Percentiles rank a stretch among this genome's conserved stretches.
Conservation (phyloP, 2,797 vertebrate genomes). For the Ptychadena robeensis region DNA sequence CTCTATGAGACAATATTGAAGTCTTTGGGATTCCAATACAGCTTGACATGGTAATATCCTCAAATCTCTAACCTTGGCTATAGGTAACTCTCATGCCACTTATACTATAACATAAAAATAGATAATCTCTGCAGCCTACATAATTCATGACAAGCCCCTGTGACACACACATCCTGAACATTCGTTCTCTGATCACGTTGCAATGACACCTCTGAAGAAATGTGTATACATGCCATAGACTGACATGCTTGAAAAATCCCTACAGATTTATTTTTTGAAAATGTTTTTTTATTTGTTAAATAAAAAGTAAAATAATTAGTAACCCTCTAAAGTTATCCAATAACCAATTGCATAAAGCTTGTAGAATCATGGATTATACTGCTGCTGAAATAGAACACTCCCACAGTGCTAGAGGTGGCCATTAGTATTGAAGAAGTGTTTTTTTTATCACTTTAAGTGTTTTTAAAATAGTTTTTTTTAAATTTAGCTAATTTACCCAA, state of each 20-base stretch:
- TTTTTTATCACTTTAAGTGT: too few species aligned
- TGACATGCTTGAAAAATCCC: neutral
- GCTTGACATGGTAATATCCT: neutral
- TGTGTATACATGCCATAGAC: neutral
- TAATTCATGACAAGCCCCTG: neutral
- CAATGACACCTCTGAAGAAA: neutral
- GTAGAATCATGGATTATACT: too few species aligned
- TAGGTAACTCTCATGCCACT: neutral
- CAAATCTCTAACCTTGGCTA: neutral
- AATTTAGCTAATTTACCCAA: too few species aligned
- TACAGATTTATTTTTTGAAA: neutral
- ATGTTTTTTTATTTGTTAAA: neutral
- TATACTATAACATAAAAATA: neutral
- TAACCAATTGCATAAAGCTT: too few species aligned
- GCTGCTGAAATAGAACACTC: too few species aligned
- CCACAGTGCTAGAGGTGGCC: too few species aligned
- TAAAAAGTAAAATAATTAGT: neutral
- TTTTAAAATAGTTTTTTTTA: too few species aligned
- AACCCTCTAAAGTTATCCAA: too few species aligned
- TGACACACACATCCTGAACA: neutral
- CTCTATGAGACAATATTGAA: neutral
- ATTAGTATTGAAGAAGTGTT: too few species aligned
- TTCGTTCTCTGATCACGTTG: neutral
- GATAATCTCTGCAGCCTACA: neutral
- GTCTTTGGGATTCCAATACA: neutral